Evolutionary conservation across 2,113 vertebrate species (phyloP), one percentile per base, ranked within the genome.

Genomic region (Malaclemys terrapin): DNA sequence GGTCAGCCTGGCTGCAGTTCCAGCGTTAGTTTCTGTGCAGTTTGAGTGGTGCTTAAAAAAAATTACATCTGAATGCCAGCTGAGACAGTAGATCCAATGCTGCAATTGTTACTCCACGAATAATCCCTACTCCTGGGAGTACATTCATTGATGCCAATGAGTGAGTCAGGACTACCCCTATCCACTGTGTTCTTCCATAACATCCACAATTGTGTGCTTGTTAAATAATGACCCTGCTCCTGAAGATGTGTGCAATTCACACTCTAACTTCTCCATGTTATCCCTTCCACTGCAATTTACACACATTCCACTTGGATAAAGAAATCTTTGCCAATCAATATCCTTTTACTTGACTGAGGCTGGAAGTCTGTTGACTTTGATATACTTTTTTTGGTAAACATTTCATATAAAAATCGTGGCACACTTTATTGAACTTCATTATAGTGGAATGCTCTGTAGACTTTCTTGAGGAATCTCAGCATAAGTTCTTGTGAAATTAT

Each of bases 401-500:
- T 45, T 76, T 12, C 42, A 76, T 45, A 25, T 45, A 76, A 25
- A 76, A 76, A 76, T 76, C 59, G 17, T 2, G 54, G 12, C 75
- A 56, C 85, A 5, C 42, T 86, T 90, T 47, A 49, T 16, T 29
- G 38, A n/a, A 35, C 29, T 80, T 35, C 16, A 50, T 53, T 4
- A 6, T 42, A 69, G 7, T 4, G 78, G 76, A 24, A 2, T 2
- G 0, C 8, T 24, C 14, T 42, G 52, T 82, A 85, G 24, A 24
- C 86, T 85, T 65, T 81, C 72, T 84, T 2, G 25, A n/a, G 6
- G 20, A n/a, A 31, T 1, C 0, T 1, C 24, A 85, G 14, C 49
- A 25, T 10, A n/a, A 16, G 2, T 20, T 25, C n/a, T 81, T 78
- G 76, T 82, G 83, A 35, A 89, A 4, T 53, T 10, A 79, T 0